These are phyloP conservation scores for Ditylenchus dipsaci DNA, from an alignment of 1,140 invertebrate species.

Conservation along the genomic window DNA sequence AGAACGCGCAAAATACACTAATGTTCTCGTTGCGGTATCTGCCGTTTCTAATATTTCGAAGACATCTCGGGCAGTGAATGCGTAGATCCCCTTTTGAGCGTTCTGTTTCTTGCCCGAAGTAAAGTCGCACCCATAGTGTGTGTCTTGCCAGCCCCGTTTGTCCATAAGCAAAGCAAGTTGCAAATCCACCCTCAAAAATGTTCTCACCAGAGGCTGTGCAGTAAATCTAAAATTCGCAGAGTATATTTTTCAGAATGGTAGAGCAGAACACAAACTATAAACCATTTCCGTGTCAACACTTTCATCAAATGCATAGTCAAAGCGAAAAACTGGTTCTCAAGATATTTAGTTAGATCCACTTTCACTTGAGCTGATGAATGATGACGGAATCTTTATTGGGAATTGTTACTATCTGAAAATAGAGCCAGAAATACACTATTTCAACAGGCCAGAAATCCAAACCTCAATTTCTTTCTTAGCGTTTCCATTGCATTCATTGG, in stretches of 20 bases:
- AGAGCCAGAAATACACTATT: conserved; percentile 82
- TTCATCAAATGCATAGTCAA: conserved; percentile 99
- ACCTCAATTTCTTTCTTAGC: conserved; percentile 63
- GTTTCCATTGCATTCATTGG: conserved; percentile 80
- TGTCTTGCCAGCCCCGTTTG: conserved; percentile 62
- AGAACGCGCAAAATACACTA: conserved; percentile 80
- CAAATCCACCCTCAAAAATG: conserved; percentile 94
- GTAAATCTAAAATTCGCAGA: conserved; percentile 73
- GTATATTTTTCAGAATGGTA: too few species aligned
- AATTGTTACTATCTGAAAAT: conserved; percentile 49
- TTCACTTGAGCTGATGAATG: conserved; percentile 64
- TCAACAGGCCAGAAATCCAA: conserved; percentile 88
- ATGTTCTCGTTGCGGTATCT: conserved; percentile 75
- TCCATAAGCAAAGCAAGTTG: conserved; percentile 91
- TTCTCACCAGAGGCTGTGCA: conserved; percentile 84
- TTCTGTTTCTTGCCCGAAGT: conserved; percentile 26
- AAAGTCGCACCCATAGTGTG: conserved; percentile 69
- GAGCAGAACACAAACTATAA: conserved; percentile 68
- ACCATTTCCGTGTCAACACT: conserved; percentile 88
- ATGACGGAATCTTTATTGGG: background rate
- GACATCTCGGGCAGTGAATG: conserved; percentile 77
- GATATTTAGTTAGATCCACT: conserved; percentile 94
- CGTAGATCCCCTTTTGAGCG: conserved; percentile 62
- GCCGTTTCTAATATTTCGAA: conserved; percentile 72
- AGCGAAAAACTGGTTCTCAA: conserved; percentile 95